Conservation (phyloP, 2,797 vertebrate genomes). For the Cynopterus sphinx region DNA sequence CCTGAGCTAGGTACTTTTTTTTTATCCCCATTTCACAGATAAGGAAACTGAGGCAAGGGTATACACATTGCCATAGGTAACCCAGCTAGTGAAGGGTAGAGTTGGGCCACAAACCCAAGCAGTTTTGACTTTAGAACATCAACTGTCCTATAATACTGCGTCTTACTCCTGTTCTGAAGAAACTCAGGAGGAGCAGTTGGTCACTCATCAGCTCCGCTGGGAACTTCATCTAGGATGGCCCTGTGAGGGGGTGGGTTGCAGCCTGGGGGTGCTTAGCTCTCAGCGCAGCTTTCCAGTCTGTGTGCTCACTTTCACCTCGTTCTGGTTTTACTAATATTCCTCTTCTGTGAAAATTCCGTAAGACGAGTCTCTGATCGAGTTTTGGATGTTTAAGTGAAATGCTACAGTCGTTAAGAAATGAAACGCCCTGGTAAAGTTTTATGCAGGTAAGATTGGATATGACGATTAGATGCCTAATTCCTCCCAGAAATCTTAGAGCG, state of each 20-base stretch:
- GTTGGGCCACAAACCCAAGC: neutral
- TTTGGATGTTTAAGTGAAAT: neutral
- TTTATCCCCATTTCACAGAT: neutral
- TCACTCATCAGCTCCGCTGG: neutral
- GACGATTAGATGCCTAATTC: neutral
- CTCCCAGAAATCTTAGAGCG: neutral
- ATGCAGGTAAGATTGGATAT: neutral
- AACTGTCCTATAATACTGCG: neutral
- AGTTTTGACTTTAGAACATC: neutral
- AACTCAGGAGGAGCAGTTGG: neutral
- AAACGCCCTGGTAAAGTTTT: neutral
- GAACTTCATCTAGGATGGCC: neutral
- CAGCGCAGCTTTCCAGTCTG: neutral
- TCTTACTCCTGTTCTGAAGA: neutral
- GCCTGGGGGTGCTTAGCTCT: neutral
- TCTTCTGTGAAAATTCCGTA: neutral
- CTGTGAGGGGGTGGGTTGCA: neutral
- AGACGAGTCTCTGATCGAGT: neutral
- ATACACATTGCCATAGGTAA: neutral
- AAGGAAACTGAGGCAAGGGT: neutral
- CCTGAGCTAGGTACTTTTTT: neutral
- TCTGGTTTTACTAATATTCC: neutral
- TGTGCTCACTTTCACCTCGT: neutral
- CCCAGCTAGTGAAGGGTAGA: neutral
- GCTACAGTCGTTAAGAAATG: neutral